Evolutionary conservation across 2,113 vertebrate species (phyloP).

Genomic region (Steatornis caripensis): DNA sequence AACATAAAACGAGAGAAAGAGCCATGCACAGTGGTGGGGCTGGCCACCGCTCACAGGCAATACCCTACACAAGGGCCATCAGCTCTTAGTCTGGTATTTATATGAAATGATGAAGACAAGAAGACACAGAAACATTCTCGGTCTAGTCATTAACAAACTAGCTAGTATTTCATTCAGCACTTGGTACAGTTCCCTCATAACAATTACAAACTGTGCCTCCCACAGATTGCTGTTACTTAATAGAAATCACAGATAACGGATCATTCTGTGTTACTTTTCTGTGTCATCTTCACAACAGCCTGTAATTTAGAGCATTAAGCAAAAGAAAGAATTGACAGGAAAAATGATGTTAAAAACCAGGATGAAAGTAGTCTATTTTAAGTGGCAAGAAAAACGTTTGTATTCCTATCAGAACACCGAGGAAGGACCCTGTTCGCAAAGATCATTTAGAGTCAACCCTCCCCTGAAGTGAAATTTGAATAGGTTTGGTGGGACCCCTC

Average conservation of each 20-base stretch:
- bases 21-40: background rate
- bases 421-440: background rate
- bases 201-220: background rate
- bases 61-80: fast-evolving
- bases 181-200: background rate
- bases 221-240: background rate
- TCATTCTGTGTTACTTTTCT: background rate
- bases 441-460: background rate
- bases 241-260: background rate
- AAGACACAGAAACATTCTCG: background rate
- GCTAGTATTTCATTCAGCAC: background rate
- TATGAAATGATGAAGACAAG: background rate
- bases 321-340: background rate
- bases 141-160: background rate
- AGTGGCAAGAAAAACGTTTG: background rate
- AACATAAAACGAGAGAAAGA: background rate
- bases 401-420: background rate
- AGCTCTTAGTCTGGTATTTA: background rate
- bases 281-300: background rate
- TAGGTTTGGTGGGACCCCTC: fast-evolving
- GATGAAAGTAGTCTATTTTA: background rate
- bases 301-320: background rate
- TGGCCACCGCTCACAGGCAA: background rate
- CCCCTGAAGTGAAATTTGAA: background rate
- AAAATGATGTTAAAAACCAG: background rate